A percentile compares a stretch with the other conserved stretches of the same genome.
Evolutionary conservation across 2,888 invertebrate genomes (phyloP).

Genomic region (Latrodectus elegans): DNA sequence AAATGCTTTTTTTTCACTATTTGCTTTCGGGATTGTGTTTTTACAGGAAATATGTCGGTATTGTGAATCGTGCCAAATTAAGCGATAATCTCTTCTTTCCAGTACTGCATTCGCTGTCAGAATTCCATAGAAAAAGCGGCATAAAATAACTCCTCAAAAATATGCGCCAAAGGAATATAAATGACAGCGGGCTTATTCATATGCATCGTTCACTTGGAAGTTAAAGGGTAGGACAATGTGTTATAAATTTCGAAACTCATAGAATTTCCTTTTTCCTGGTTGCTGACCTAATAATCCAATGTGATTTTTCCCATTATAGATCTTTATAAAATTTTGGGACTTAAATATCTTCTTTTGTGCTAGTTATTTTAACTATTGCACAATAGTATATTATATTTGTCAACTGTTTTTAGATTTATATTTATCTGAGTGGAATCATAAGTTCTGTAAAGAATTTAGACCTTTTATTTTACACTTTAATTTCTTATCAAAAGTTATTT

Average conservation of each 20-base stretch:
- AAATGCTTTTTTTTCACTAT: not conserved
- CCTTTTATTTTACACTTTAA: no score
- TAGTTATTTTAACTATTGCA: no score
- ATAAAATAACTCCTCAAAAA: slow-evolving; percentile 11
- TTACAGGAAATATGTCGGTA: slow-evolving; percentile 16
- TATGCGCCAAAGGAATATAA: slow-evolving; percentile 15
- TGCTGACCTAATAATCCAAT: slow-evolving; percentile 46
- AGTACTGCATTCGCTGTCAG: not conserved
- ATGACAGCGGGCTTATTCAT: slow-evolving; percentile 37
- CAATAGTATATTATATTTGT: no score
- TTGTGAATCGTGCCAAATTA: slow-evolving; percentile 46
- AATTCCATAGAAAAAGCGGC: not conserved
- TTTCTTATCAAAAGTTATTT: no score
- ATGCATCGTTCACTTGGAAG: slow-evolving; percentile 16
- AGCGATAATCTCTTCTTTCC: slow-evolving; percentile 36
- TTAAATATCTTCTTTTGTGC: no score
- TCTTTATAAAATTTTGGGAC: no score
- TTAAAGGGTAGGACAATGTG: slow-evolving; percentile 46
- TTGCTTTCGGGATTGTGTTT: not conserved
- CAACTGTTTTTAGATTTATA: no score
- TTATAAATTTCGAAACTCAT: slow-evolving; percentile 36
- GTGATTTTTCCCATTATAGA: no score
- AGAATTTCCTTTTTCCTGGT: slow-evolving; percentile 27
- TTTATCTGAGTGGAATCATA: not conserved
- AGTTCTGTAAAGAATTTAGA: no score